phyloP scores from a whole-genome alignment of 92 coral and sea anemone genomes.

The Paramuricea clavata region DNA sequence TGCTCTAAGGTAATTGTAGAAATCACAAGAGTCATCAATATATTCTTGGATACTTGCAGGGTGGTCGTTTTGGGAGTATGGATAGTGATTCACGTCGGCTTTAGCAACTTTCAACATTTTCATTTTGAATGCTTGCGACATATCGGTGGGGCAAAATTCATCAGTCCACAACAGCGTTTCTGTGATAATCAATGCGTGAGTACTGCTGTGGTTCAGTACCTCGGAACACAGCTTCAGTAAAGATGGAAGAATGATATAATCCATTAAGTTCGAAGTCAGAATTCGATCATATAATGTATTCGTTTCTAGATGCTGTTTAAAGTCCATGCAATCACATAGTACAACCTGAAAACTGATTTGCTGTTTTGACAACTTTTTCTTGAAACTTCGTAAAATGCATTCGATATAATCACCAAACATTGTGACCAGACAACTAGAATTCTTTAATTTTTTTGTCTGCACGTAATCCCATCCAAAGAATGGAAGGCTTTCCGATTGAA shows the following conservation, averaged over 20 bases:
- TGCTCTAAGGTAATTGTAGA: conserved; percentile 17
- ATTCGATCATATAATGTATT: conserved; percentile 67
- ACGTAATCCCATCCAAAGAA: conserved; percentile 81
- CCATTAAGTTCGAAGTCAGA: conserved; percentile 71
- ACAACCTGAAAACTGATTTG: conserved; percentile 60
- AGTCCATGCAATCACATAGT: conserved; percentile 70
- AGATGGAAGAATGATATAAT: not conserved
- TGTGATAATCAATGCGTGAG: conserved; percentile 61
- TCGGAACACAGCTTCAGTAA: conserved; percentile 31
- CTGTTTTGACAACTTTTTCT: conserved; percentile 40
- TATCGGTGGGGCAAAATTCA: not conserved
- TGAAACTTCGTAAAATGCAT: conserved; percentile 56
- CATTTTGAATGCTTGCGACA: not conserved
- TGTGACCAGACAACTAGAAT: conserved; percentile 39
- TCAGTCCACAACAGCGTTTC: conserved; percentile 65
- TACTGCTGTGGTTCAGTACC: conserved; percentile 50
- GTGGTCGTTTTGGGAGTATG: conserved; percentile 27
- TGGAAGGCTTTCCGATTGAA: conserved; percentile 48
- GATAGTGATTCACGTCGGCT: conserved; percentile 54
- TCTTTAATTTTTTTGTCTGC: conserved; percentile 43
- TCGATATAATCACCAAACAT: conserved; percentile 72
- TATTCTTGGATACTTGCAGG: conserved; percentile 13
- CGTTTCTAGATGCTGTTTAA: conserved; percentile 48
- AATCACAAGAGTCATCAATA: not conserved
- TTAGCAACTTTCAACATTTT: conserved; percentile 29